Evolutionary conservation across 2,888 invertebrate genomes (phyloP).

Genomic region (Pyrochroa serraticornis): DNA sequence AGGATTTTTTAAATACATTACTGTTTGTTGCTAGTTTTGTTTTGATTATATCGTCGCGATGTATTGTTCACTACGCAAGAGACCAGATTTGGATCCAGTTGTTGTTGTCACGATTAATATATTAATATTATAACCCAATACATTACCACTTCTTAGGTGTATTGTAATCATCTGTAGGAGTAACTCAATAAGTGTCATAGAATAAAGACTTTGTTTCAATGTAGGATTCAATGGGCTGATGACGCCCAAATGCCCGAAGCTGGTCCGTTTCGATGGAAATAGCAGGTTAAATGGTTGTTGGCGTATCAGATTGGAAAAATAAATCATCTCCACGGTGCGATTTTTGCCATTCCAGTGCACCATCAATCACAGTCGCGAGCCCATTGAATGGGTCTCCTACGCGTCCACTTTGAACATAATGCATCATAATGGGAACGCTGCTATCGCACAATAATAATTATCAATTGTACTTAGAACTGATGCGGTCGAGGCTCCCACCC

Average conservation of each 20-base stretch:
- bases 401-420: conserved; percentile 20
- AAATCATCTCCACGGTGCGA: conserved; percentile 21
- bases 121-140: too few relatives aligned
- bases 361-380: conserved; percentile 23
- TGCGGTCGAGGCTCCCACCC: conserved; percentile 37
- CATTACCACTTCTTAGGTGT: too few relatives aligned
- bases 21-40: too few relatives aligned
- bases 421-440: conserved; percentile 22
- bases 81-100: too few relatives aligned
- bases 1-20: too few relatives aligned
- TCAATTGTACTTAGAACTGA: conserved; percentile 36
- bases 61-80: too few relatives aligned
- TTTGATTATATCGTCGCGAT: too few relatives aligned
- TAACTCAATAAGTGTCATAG: conserved; percentile 15
- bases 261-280: conserved; percentile 21
- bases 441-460: conserved; percentile 10
- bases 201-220: conserved; percentile 9
- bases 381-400: conserved; percentile 27
- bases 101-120: too few relatives aligned
- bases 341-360: conserved; percentile 18
- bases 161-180: not conserved
- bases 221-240: conserved; percentile 1
- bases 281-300: conserved; percentile 22
- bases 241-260: conserved; percentile 11
- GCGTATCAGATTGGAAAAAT: conserved; percentile 16